Base-by-base conservation (phyloP, 2,113 vertebrate species). In the Semicossyphus pulcher region DNA sequence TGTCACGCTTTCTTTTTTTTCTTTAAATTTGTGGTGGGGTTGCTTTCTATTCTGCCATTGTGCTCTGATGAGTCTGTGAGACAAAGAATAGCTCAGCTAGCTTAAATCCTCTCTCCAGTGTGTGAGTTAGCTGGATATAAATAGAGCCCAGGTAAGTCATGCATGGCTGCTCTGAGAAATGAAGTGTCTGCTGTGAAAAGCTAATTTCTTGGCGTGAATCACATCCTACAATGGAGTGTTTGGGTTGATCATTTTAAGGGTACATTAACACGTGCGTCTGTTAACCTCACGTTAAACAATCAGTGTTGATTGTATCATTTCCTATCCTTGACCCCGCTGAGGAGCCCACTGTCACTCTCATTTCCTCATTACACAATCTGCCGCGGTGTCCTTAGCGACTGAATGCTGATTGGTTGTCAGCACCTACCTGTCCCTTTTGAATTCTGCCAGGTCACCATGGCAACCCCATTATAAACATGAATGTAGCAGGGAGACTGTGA, bases 401-500 rank as follows among this genome's bases (percentile, higher is more conserved):
- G 83, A 66, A 36, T 32, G 47, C 63, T 84, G 86, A 91, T 92
- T 92, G 89, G 91, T 32, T 76, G 71, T 51, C 48, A 64, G 57
- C 48, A 72, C 74, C 66, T 89, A 91, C 90, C 90, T 90, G 88
- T 87, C 78, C 57, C 60, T 81, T 78, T 81, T 82, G 52, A 81
- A 80, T 85, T 73, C 81, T 84, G 77, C 78, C 71, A 16, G 49
- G 58, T 89, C 76, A n/a, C 86, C 87, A 86, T 84, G 72, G 89
- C 67, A 91, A 91, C 91, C 76, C 69, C 68, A 71, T 86, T 42
- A 88, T 87, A 91, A 89, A 91, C 89, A 91, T 42, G 45, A 71
- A 64, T 70, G 26, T 37, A 29, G 62, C 67, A 66, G 48, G 67
- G 70, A n/a, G 70, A 78, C 57, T 67, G 54, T 81, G 48, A 83